Conservation (phyloP, 2,113 vertebrate species). For the Neogale vison region DNA sequence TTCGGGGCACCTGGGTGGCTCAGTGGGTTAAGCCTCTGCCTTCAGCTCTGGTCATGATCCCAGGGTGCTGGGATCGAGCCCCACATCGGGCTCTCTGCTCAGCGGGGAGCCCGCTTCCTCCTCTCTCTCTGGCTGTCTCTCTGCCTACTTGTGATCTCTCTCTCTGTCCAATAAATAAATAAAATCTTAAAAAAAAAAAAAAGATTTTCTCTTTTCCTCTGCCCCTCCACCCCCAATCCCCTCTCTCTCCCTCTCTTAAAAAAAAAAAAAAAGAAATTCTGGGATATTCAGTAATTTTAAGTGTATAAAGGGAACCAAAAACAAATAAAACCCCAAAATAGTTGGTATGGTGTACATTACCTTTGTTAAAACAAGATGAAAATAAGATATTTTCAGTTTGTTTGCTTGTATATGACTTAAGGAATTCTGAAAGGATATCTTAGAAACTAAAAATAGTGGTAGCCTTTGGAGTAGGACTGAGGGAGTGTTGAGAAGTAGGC, state of each 20-base stretch:
- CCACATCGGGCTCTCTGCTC: no score
- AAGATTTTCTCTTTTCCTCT: not conserved
- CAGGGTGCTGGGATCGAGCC: no score
- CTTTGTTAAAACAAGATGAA: not conserved
- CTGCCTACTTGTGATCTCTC: no score
- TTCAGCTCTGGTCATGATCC: no score
- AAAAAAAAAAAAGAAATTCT: not conserved
- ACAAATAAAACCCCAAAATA: not conserved
- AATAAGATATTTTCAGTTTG: not conserved
- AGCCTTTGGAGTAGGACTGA: not conserved
- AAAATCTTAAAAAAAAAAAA: no score
- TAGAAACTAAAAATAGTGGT: not conserved
- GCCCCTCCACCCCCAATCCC: not conserved
- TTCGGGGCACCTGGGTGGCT: no score
- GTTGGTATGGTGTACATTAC: not conserved
- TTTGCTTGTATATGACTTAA: not conserved
- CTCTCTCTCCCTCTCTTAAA: not conserved
- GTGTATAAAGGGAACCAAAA: not conserved
- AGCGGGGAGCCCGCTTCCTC: no score
- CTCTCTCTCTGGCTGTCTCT: no score
- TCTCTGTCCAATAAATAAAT: no score
- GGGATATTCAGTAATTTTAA: conserved; percentile 13
- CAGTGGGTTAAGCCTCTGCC: no score
- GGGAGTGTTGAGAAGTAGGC: not conserved
- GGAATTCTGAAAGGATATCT: not conserved